Conservation (phyloP, 2,888 invertebrate species). For the Thumatha senex region DNA sequence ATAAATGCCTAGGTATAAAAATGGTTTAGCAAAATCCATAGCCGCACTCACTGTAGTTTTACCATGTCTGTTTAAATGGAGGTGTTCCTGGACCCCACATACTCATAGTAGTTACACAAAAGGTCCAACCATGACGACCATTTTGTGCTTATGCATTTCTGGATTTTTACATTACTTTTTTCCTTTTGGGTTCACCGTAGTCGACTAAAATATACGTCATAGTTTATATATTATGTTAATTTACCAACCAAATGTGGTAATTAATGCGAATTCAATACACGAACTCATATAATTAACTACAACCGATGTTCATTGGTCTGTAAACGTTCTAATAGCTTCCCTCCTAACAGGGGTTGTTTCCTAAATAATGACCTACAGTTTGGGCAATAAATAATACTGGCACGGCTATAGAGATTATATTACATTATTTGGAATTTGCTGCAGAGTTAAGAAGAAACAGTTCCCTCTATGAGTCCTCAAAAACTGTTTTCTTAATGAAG, state of each 20-base stretch:
- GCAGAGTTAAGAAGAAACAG: slow-evolving; percentile 8
- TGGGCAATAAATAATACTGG: slow-evolving; percentile 77
- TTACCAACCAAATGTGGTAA: background rate
- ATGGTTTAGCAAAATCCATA: no score
- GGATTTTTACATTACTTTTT: no score
- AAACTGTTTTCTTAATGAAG: background rate
- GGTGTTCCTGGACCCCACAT: no score
- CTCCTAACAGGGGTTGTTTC: slow-evolving; percentile 41
- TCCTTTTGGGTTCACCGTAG: no score
- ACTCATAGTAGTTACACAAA: no score
- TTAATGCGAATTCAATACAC: slow-evolving; percentile 36
- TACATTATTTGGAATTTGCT: slow-evolving; percentile 10
- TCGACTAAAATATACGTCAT: no score
- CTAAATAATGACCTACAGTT: slow-evolving; percentile 75
- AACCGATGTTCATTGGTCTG: slow-evolving; percentile 47
- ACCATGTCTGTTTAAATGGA: no score
- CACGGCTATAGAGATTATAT: slow-evolving; percentile 54
- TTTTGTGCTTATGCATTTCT: no score
- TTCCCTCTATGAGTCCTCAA: slow-evolving; percentile 4
- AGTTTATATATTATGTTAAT: no score
- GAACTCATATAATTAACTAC: slow-evolving; percentile 27
- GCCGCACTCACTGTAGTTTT: no score
- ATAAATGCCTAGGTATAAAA: no score
- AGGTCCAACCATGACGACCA: no score
- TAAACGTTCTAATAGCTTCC: slow-evolving; percentile 45